phyloP scores from a whole-genome alignment of 1,140 invertebrate species.

The Anastatus disparis region DNA sequence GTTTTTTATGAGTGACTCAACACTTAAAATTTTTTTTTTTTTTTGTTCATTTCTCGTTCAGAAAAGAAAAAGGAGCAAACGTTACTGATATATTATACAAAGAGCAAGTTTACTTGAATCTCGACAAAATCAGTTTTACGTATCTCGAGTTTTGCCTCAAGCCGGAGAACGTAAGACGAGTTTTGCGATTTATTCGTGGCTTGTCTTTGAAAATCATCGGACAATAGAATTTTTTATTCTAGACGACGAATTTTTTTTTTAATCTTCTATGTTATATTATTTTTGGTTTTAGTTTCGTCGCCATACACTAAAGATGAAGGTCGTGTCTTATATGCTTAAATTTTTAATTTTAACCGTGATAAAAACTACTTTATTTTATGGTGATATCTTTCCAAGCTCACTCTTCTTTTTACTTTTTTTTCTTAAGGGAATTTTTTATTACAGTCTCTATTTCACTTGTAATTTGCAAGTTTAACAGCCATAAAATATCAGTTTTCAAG shows the following conservation, averaged over 20 bases:
- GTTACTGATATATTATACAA: too few species aligned
- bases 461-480: not conserved
- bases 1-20: slow-evolving; percentile 8
- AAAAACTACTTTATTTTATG: too few species aligned
- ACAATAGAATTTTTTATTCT: slow-evolving; percentile 12
- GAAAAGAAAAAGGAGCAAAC: too few species aligned
- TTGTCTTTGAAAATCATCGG: not conserved
- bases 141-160: not conserved
- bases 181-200: not conserved
- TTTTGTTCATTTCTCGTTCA: too few species aligned
- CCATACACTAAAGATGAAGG: not conserved
- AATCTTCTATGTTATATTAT: not conserved
- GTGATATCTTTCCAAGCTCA: too few species aligned
- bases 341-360: too few species aligned
- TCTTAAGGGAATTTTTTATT: not conserved
- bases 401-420: not conserved
- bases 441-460: too few species aligned
- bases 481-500: not conserved
- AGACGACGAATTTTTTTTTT: not conserved
- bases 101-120: slow-evolving; percentile 20
- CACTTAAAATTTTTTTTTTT: not conserved
- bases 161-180: too few species aligned
- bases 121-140: slow-evolving; percentile 17
- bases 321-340: not conserved
- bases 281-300: not conserved